phyloP scores from a whole-genome alignment of 2,888 invertebrate species.

The Ceratothoa steindachneri region DNA sequence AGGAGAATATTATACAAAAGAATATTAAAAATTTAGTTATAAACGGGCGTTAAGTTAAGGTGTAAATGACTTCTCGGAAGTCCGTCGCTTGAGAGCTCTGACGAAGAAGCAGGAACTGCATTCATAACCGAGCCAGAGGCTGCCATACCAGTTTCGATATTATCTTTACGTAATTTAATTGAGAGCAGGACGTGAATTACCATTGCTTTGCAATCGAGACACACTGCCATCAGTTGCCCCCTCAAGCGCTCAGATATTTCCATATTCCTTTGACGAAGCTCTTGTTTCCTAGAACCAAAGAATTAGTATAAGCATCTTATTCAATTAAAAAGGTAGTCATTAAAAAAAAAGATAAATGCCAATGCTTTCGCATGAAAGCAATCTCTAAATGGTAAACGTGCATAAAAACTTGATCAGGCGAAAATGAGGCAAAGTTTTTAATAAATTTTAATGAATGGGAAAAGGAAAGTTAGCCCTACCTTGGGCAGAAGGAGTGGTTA shows the following conservation, averaged over 20 bases:
- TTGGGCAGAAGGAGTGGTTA: no score
- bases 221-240: slow-evolving; percentile 53
- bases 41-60: slow-evolving; percentile 24
- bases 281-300: slow-evolving; percentile 14
- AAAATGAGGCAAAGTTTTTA: no score
- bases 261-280: slow-evolving; percentile 9
- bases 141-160: not conserved
- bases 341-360: not conserved
- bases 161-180: slow-evolving; percentile 39
- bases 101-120: slow-evolving; percentile 2
- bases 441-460: no score
- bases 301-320: no score
- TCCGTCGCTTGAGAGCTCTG: not conserved
- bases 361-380: not conserved
- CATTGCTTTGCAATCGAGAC: slow-evolving; percentile 56
- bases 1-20: no score
- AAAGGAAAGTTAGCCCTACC: no score
- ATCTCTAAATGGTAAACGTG: not conserved
- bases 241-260: slow-evolving; percentile 23
- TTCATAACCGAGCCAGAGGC: not conserved
- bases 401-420: no score
- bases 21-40: no score
- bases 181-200: slow-evolving; percentile 50
- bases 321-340: not conserved
- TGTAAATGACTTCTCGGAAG: slow-evolving; percentile 17